Evolutionary conservation across 2,797 vertebrate species (phyloP), one percentile per base, ranked within the genome.

Genomic region (Epinephelus malabaricus): DNA sequence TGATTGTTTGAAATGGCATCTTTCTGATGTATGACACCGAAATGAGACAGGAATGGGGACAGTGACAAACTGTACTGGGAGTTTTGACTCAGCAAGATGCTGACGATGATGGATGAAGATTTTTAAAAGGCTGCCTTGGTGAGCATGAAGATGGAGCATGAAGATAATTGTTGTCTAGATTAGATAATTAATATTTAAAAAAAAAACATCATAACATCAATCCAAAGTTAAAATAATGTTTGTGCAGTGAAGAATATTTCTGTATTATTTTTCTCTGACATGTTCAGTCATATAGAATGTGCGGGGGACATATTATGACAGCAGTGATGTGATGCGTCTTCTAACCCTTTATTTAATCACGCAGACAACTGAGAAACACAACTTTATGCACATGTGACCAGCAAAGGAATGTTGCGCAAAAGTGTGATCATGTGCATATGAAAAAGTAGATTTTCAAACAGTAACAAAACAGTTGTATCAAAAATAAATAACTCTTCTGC

Each of bases 51-150:
- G 45, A 77, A 60, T 11, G 25, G 59, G 0, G 51, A 78, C 54
- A 45, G 27, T 62, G 72, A 76, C 64, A 50, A 58, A 69, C 58
- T 84, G 58, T 30, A 64, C 25, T 7, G 4, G 51, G 45, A 70
- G 69, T 40, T 69, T 50, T 78, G 73, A 86, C 53, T 82, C 86
- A 75, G 70, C 67, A 34, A 72, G 15, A 64, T 21, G 53, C 73
- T 25, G 88, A 70, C 30, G 1, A 21, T 85, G 87, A 90, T 79
- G 78, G 67, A 83, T 85, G 75, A 73, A 25, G 49, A 27, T 67
- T 77, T 76, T 46, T 73, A 27, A 65, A 82, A 43, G 34, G 73
- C 47, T 45, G 59, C 58, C 47, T 53, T 67, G 10, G 55, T 73
- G 67, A 74, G 63, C 40, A 50, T 12, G 14, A 53, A 73, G 59